Evolutionary conservation across 2,113 vertebrate genomes (phyloP).

Genomic region (Raphicerus campestris): DNA sequence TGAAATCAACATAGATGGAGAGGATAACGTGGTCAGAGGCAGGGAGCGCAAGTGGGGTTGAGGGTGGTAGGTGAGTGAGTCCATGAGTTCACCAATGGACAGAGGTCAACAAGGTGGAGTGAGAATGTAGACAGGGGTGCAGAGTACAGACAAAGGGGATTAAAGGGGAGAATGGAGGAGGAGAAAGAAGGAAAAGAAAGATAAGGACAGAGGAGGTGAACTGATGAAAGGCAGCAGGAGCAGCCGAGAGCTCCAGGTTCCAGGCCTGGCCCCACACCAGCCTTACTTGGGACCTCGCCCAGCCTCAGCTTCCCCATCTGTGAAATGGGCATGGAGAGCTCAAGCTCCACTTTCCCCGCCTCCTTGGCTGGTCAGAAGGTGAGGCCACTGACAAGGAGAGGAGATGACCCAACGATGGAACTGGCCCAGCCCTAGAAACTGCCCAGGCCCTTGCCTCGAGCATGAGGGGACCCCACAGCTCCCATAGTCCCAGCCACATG

Average conservation of each 20-base stretch:
- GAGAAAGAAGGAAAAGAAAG: neutral
- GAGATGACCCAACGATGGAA: neutral
- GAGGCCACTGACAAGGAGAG: neutral
- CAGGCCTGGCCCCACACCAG: neutral
- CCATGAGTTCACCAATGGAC: neutral
- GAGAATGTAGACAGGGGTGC: rapidly evolving
- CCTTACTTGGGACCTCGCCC: neutral
- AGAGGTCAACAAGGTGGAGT: neutral
- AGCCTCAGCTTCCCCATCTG: neutral
- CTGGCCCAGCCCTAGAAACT: neutral
- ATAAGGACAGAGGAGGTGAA: neutral
- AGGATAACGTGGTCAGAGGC: neutral
- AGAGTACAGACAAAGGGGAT: neutral
- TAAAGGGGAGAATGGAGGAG: neutral
- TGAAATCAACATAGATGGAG: neutral
- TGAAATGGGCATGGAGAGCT: neutral
- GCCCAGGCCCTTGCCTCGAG: neutral
- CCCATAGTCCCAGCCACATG: rapidly evolving
- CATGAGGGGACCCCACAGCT: rapidly evolving
- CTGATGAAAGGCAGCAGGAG: neutral
- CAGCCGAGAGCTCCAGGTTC: neutral
- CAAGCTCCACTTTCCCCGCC: neutral
- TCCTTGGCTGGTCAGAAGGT: neutral
- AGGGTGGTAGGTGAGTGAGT: neutral
- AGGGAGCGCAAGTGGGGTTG: rapidly evolving